Conservation (phyloP, 2,797 vertebrate genomes). For the Enteromius unitaeniatus region DNA sequence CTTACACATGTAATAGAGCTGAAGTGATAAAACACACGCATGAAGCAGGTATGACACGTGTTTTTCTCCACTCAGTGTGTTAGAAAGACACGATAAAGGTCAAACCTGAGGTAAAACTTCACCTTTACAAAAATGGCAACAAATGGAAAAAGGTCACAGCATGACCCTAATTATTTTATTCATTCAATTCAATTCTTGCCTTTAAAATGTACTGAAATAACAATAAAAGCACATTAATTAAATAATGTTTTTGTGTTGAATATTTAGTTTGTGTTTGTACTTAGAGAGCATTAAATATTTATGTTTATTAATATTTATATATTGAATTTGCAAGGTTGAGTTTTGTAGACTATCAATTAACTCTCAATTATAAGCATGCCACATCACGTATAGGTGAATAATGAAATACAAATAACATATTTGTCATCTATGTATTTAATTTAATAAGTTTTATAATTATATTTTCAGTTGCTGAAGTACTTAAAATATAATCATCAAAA, state of each 20-base stretch:
- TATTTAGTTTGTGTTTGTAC: neutral
- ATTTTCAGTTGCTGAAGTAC: neutral
- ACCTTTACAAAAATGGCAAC: neutral
- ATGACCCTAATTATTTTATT: neutral
- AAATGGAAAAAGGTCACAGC: neutral
- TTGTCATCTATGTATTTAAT: neutral
- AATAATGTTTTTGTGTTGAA: too few species aligned
- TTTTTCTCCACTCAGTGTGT: slow-evolving; percentile 30
- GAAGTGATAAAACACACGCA: slow-evolving; percentile 51
- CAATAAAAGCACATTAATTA: too few species aligned
- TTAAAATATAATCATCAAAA: neutral
- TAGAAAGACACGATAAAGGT: neutral
- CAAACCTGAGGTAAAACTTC: neutral
- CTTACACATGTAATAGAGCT: slow-evolving; percentile 51
- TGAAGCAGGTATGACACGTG: slow-evolving; percentile 6
- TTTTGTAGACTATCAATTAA: neutral
- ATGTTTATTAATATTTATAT: too few species aligned
- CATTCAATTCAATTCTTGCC: too few species aligned
- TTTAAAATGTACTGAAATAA: too few species aligned
- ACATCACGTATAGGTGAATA: neutral
- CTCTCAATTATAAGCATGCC: neutral
- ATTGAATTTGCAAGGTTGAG: too few species aligned
- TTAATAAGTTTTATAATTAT: neutral
- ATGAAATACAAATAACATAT: neutral
- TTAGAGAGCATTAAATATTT: neutral